Percentiles rank a stretch among this genome's conserved stretches.
Conservation (phyloP, 2,797 vertebrate genomes). For the Acestrorhynchus altus region DNA sequence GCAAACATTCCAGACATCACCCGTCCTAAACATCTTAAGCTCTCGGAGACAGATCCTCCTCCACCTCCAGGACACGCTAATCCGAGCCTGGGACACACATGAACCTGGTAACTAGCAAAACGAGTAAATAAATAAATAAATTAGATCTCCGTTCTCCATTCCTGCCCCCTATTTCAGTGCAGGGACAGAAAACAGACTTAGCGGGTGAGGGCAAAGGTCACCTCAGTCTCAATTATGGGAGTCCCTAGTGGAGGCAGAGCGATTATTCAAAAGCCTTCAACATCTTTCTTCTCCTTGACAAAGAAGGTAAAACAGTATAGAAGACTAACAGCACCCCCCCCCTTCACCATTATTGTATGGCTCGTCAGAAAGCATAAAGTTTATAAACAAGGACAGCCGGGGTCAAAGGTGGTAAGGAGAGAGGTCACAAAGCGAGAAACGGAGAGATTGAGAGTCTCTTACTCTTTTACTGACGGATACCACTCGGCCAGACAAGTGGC, state of each 20-base stretch:
- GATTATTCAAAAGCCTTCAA: slow-evolving; percentile 77
- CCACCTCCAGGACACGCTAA: slow-evolving; percentile 36
- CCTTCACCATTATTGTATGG: slow-evolving; percentile 27
- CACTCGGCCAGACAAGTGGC: slow-evolving; percentile 55
- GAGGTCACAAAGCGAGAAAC: slow-evolving; percentile 64
- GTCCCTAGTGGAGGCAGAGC: slow-evolving; percentile 60
- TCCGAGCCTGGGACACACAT: slow-evolving; percentile 34
- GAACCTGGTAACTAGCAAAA: slow-evolving; percentile 24
- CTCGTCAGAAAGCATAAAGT: slow-evolving; percentile 73
- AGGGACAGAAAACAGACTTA: slow-evolving; percentile 76
- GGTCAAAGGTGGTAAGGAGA: slow-evolving; percentile 74
- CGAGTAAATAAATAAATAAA: slow-evolving; percentile 29
- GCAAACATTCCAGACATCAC: slow-evolving; percentile 36
- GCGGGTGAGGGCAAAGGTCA: slow-evolving; percentile 70
- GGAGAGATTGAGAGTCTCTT: slow-evolving; percentile 61
- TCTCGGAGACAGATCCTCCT: slow-evolving; percentile 11
- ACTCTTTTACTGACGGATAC: slow-evolving; percentile 67
- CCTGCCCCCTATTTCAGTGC: slow-evolving; percentile 34
- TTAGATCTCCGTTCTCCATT: background rate
- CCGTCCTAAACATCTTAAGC: slow-evolving; percentile 10
- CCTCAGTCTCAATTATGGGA: slow-evolving; percentile 74
- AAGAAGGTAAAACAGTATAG: slow-evolving; percentile 67
- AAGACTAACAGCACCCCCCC: slow-evolving; percentile 38
- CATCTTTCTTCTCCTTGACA: slow-evolving; percentile 68
- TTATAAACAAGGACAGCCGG: slow-evolving; percentile 75